phyloP scores from a whole-genome alignment of 2,113 vertebrate genomes.

The Jaculus jaculus region DNA sequence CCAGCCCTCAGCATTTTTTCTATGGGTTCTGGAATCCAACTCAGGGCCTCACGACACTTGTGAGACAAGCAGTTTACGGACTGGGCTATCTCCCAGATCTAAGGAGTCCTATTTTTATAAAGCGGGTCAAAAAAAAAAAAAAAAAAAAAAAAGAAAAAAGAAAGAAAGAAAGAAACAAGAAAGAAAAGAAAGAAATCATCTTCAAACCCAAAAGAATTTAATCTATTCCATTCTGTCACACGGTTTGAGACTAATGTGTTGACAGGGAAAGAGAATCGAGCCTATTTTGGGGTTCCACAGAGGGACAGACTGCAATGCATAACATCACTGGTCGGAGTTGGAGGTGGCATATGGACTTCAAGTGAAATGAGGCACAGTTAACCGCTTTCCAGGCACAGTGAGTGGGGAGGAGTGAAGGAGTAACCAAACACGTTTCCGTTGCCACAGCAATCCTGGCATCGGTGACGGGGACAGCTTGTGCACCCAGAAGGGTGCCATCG shows the following conservation, averaged over 20 bases:
- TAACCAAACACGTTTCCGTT: neutral
- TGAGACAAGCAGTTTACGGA: no score
- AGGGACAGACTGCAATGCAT: slow-evolving; percentile 74
- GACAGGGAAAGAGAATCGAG: slow-evolving; percentile 74
- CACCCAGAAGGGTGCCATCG: slow-evolving; percentile 72
- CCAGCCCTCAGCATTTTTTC: no score
- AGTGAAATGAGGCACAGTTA: slow-evolving; percentile 76
- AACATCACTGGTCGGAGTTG: slow-evolving; percentile 79
- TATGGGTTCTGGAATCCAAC: no score
- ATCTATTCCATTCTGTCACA: slow-evolving; percentile 70
- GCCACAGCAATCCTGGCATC: slow-evolving; percentile 74
- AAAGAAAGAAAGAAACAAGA: neutral
- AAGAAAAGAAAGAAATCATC: slow-evolving; percentile 70
- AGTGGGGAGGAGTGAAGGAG: neutral
- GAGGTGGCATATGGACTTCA: slow-evolving; percentile 80
- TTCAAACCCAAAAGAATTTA: slow-evolving; percentile 54
- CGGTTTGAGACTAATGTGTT: slow-evolving; percentile 76
- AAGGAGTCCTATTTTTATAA: no score
- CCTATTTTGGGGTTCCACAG: slow-evolving; percentile 66
- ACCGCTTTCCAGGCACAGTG: slow-evolving; percentile 75
- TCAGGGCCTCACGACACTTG: no score
- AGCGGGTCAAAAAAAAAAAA: no score
- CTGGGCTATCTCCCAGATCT: no score
- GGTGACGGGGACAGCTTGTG: slow-evolving; percentile 77
- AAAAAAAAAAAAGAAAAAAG: no score